A percentile compares a stretch with the other conserved stretches of the same genome.
phyloP scores from a whole-genome alignment of 1,140 invertebrate genomes.

The Cepaea nemoralis region DNA sequence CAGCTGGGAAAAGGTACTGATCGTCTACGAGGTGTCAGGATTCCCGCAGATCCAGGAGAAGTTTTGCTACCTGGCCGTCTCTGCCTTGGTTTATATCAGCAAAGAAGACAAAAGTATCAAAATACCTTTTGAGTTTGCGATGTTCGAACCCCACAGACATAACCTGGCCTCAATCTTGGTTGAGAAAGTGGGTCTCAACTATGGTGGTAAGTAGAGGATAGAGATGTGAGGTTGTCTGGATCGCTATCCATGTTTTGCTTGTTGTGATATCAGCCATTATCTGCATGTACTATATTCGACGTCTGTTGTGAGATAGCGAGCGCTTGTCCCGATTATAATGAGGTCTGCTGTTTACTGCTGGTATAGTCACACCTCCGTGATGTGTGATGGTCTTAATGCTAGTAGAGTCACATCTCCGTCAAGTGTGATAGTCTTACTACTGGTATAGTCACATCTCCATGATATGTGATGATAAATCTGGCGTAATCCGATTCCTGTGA shows the following conservation, averaged over 20 bases:
- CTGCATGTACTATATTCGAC: too few relatives aligned
- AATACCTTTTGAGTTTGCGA: constrained; percentile 69
- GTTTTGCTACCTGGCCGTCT: constrained; percentile 72
- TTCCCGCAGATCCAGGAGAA: constrained; percentile 71
- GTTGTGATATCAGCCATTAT: too few relatives aligned
- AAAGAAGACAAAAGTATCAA: constrained; percentile 69
- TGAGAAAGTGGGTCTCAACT: constrained; percentile 63
- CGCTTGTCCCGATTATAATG: too few relatives aligned
- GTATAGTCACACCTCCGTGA: too few relatives aligned
- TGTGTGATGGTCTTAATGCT: too few relatives aligned
- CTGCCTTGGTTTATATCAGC: constrained; percentile 54
- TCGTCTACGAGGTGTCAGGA: constrained; percentile 81
- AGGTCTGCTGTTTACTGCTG: too few relatives aligned
- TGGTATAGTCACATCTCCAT: too few relatives aligned
- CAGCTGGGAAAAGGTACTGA: constrained; percentile 79
- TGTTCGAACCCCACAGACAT: constrained; percentile 69
- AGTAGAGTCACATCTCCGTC: too few relatives aligned
- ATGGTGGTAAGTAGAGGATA: constrained; percentile 60
- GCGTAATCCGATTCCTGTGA: too few relatives aligned
- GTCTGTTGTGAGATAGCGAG: too few relatives aligned
- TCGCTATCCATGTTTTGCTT: background rate
- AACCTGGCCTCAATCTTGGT: constrained; percentile 71
- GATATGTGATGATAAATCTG: too few relatives aligned
- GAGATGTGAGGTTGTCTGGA: background rate
- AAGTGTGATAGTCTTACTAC: too few relatives aligned